Evolutionary conservation across 1,140 invertebrate species (phyloP), one percentile per base, ranked within the genome.

Genomic region (Mya arenaria): DNA sequence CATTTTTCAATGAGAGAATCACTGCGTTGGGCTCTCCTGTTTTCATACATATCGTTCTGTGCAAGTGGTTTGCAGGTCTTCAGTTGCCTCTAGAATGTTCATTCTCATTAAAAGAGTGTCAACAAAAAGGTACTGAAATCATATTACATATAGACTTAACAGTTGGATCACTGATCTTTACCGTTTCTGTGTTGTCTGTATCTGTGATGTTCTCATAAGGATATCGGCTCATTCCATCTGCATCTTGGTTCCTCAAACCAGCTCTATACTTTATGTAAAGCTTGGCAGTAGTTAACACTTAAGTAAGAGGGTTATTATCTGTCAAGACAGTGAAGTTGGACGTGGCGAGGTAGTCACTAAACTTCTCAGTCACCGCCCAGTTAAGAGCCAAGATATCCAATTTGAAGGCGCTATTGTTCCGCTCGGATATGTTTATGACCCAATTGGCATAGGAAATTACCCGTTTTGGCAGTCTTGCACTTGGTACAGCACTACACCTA

Each of bases 381-480:
- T 71, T 48, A 52, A 71, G 36, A 3, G 68, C 13, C 48, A 48
- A 71, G 23, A 71, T 1, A 10, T 71, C 68, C 15, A 71, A 41
- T 48, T 71, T 71, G 30, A 48, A 48, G 23, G 68, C 68, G 25
- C 37, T 41, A 37, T 71, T 44, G 25, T 5, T 71, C 10, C 39
- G 68, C 36, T 71, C 37, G 19, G 41, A 15, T 3, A 44, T 71
- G 17, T 13, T 48, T n/a, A 71, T 25, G 10, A 1, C 37, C 30
- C 37, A 25, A 48, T n/a, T 71, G 8, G 68, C 68, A 48, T 71
- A 71, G 37, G 41, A 1, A 48, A 71, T 71, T 13, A 71, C 68
- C 13, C 68, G 15, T 71, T 37, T 48, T 1, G 30, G 63, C 34
- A 2, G 25, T 39, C 36, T 37, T 68, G 63, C 13, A 25, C 19